Evolutionary conservation across 2,888 invertebrate genomes (phyloP).

Genomic region (Drosophila ochracea): DNA sequence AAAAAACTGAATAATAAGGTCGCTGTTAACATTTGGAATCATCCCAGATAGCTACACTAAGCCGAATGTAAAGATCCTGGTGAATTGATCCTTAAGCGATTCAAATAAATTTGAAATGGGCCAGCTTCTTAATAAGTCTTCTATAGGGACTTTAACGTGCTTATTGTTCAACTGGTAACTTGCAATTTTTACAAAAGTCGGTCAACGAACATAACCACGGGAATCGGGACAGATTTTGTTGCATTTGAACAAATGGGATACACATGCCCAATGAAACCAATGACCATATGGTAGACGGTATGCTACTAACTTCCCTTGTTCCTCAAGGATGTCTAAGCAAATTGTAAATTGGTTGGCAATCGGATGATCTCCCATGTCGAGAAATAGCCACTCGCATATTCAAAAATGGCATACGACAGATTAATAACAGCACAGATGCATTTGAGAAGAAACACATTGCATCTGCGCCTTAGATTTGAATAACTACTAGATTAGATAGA

Average conservation of each 20-base stretch:
- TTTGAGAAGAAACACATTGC: not conserved
- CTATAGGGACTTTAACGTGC: rapidly evolving
- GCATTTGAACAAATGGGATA: not conserved
- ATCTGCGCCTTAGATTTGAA: not conserved
- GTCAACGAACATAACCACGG: not conserved
- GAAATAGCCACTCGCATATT: no score
- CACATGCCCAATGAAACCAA: not conserved
- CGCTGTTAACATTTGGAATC: not conserved
- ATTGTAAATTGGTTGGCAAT: not conserved
- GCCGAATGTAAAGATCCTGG: not conserved
- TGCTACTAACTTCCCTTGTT: not conserved
- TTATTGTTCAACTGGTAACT: not conserved
- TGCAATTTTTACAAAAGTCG: no score
- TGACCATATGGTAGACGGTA: not conserved
- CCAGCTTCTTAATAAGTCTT: not conserved
- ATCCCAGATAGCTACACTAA: not conserved
- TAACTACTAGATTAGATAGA: not conserved
- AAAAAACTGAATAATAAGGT: no score
- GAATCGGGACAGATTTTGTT: not conserved
- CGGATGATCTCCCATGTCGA: not conserved
- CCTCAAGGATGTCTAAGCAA: not conserved
- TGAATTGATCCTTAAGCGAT: not conserved
- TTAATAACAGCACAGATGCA: not conserved
- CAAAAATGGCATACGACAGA: no score
- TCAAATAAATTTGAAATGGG: not conserved